Evolutionary conservation across 2,113 vertebrate genomes (phyloP).

Genomic region (Triplophysa siluroides): DNA sequence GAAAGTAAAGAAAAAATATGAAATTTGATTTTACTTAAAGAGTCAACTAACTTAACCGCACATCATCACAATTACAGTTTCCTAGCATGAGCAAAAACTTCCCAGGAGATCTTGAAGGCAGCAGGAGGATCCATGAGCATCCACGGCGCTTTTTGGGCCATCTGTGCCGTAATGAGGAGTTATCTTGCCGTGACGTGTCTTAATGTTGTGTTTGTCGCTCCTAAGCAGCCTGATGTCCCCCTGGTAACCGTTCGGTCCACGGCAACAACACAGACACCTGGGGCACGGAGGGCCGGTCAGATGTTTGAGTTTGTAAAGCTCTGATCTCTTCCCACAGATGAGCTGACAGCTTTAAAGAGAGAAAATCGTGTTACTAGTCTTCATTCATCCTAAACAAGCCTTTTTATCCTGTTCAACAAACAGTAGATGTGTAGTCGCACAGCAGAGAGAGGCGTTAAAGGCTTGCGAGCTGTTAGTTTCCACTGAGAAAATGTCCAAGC

Average conservation of each 20-base stretch:
- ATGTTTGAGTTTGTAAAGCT: background rate
- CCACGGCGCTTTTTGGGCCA: background rate
- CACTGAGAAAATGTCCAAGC: too few relatives aligned
- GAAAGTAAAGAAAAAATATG: too few relatives aligned
- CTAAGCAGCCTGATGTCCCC: conserved; percentile 50
- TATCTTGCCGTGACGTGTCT: conserved; percentile 9
- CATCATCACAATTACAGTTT: background rate
- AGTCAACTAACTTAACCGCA: background rate
- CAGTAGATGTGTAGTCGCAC: background rate
- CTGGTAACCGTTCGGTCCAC: conserved; percentile 65
- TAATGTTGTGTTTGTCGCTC: background rate
- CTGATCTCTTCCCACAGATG: too few relatives aligned
- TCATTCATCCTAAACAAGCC: background rate
- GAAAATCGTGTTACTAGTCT: background rate
- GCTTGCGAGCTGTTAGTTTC: too few relatives aligned
- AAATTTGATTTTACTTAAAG: background rate
- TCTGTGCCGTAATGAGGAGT: background rate
- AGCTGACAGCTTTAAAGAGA: background rate
- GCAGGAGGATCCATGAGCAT: background rate
- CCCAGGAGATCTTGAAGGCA: background rate
- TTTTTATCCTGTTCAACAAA: background rate
- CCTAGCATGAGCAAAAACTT: background rate
- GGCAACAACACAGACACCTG: conserved; percentile 65
- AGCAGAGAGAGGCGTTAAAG: background rate
- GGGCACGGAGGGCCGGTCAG: conserved; percentile 43